Base-by-base conservation (phyloP, 2,888 invertebrate genomes). In the Yponomeuta sedellus region DNA sequence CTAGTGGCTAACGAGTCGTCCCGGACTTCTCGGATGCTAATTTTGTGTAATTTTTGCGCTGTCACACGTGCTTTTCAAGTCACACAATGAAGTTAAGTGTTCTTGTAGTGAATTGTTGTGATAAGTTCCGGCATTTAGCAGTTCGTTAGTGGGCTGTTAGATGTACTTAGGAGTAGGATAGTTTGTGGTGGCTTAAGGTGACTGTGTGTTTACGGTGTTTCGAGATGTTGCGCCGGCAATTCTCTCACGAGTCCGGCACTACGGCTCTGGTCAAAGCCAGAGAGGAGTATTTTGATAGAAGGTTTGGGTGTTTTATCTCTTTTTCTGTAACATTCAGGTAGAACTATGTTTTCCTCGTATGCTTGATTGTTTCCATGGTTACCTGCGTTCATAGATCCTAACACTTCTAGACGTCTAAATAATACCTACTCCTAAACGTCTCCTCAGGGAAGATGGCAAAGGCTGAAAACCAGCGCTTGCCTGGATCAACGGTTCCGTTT, bases 171-270 rank as follows among this genome's bases (percentile, higher is more conserved):
- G 10, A 58, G 67, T 69, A 68, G 67, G 34, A 34, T 34, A 34
- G 61, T 59, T 40, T 56, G 56, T 62, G 34, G 44, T 65, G 40
- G 44, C 39, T 64, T 67, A 16, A 57, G 67, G 16, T 52, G 44
- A 52, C 3, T 34, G 34, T 34, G 52, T 52, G 44, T 10, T 39
- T 44, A 19, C 28, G 34, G 34, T 25, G 25, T 8, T 34, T 8
- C 58, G 66, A 62, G 39, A 66, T 69, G 85, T 79, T 90, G 73
- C 80, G 88, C 64, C 77, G 91, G 66, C 91, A 91, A 71, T 88
- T 83, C 72, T 91, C 91, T 39, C 88, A 88, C 66, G 91, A 91
- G 70, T 88, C 91, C 19, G 91, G 89, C 20, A 88, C 83, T 73
- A 78, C 86, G 4, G 89, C 84, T 69, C 80, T 89, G 56, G 77